Base-by-base conservation (phyloP, 2,888 invertebrate genomes). In the Pyrgus malvae region DNA sequence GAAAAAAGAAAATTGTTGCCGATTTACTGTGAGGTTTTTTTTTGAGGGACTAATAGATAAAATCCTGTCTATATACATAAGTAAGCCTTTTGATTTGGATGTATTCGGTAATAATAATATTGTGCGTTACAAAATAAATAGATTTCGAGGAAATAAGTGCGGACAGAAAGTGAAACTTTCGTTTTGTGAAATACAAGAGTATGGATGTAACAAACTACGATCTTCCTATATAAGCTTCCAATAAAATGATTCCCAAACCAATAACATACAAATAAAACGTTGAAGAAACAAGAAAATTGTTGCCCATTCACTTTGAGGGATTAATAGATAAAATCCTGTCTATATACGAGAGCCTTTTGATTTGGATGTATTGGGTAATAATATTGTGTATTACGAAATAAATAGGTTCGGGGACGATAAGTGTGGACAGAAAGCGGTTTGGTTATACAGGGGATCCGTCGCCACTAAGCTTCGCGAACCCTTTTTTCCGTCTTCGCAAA, bases 401-500 rank as follows among this genome's bases (percentile, higher is more conserved):
- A 83, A 83, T 78, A 85, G 77, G 73, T 70, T 69, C 70, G 67
- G 72, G 66, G 68, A 64, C 73, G 82, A 83, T 81, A 84, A 82
- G 77, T 71, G 72, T 64, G 70, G 71, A 67, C 71, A 74, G 76
- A 72, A 75, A 77, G 74, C 68, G 78, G 78, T 69, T 72, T 70
- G 71, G 72, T 71, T 76, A 72, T 76, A 73, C 68, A 68, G 72
- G 66, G 74, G 77, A 76, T 77, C 74, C 76, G 63, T 68, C 69
- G 67, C 72, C 64, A 72, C 74, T 80, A 80, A 83, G 79, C 80
- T 63, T 62, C 56, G 63, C 71, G 74, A 84, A 85, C 87, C 88
- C 85, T 83, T 88, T 88, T 87, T 85, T 83, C 80, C 83, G 72
- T 81, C 83, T 86, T 83, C 78, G 78, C 82, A 87, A 89, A 89